Base-by-base conservation (phyloP, 37 sponge, comb jelly and placozoan genomes). In the Cliona cf. orientalis region DNA sequence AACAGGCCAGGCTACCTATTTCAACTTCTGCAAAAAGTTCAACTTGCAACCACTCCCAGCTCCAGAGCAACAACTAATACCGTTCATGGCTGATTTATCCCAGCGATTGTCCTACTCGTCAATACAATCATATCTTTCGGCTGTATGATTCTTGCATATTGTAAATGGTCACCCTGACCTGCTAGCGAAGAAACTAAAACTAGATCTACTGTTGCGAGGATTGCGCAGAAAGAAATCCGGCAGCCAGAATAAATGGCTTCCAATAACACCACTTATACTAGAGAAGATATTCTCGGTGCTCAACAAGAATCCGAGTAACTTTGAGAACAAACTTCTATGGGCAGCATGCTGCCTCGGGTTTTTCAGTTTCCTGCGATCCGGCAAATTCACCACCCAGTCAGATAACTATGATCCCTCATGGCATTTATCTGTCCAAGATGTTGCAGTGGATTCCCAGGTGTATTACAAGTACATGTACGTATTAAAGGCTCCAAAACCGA, bases 281-380 rank as follows among this genome's bases (percentile, higher is more conserved):
- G n/a, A n/a, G n/a, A n/a, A n/a, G n/a, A n/a, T n/a, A n/a, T n/a
- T n/a, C n/a, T 9, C 11, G n/a, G 53, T 49, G 53, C 53, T 49
- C 53, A 49, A 49, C 14, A 49, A 9, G 9, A 14, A 49, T 49
- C 53, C 14, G 53, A 49, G 14, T 19, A 49, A 14, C 53, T 49
- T 19, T 49, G 53, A 49, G 53, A 49, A 49, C 14, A 49, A 14
- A 14, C 53, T 49, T 9, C 53, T 49, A 19, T 75, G 76, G 76
- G 60, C 76, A 33, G 76, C 60, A 6, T 75, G 59, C n/a, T 75
- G 76, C 58, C 22, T 49, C 14, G 53, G 53, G 14, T 49, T 49
- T 14, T 49, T 49, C 53, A 14, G 53, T 9, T 49, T 49, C 14
- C 53, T 49, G 14, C 9, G 53, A n/a, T n/a, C n/a, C n/a, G n/a